Percentiles rank a stretch among this genome's conserved stretches.
Conservation (phyloP, 30 jellyfish, hydroid and myxozoan species). For the Pelagia noctiluca region DNA sequence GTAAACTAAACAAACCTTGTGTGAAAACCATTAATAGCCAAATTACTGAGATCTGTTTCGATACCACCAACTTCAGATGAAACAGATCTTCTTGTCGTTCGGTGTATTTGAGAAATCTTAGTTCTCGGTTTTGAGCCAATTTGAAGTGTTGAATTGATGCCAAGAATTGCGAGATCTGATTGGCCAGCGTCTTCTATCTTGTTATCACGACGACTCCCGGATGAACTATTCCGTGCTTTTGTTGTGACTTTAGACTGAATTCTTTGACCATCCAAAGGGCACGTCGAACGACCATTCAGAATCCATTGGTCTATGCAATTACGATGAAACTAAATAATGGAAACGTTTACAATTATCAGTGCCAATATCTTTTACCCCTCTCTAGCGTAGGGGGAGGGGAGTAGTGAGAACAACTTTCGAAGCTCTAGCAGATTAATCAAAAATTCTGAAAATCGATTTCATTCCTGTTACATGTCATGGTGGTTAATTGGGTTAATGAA, state of each 20-base stretch:
- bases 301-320: slow-evolving; percentile 58
- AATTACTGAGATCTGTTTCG: not conserved
- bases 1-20: slow-evolving; percentile 2
- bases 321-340: slow-evolving; percentile 33
- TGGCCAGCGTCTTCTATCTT: not conserved
- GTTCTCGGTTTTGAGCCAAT: not conserved
- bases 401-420: not conserved
- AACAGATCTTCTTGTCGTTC: slow-evolving; percentile 23
- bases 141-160: slow-evolving; percentile 26
- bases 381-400: not conserved
- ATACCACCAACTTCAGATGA: not conserved
- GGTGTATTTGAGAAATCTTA: not conserved
- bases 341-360: not conserved
- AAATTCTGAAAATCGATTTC: not conserved
- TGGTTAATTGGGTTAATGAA: not conserved
- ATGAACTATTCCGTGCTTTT: not conserved
- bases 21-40: slow-evolving; percentile 28
- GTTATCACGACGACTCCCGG: not conserved
- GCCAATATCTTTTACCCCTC: not conserved
- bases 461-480: not conserved
- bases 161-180: slow-evolving; percentile 38
- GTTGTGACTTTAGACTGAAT: not conserved
- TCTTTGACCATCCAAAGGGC: slow-evolving; percentile 55
- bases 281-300: slow-evolving; percentile 17
- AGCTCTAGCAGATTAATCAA: not conserved